Evolutionary conservation across 2,797 vertebrate species (phyloP), one percentile per base, ranked within the genome.

Genomic region (Neomorphus geoffroyi): DNA sequence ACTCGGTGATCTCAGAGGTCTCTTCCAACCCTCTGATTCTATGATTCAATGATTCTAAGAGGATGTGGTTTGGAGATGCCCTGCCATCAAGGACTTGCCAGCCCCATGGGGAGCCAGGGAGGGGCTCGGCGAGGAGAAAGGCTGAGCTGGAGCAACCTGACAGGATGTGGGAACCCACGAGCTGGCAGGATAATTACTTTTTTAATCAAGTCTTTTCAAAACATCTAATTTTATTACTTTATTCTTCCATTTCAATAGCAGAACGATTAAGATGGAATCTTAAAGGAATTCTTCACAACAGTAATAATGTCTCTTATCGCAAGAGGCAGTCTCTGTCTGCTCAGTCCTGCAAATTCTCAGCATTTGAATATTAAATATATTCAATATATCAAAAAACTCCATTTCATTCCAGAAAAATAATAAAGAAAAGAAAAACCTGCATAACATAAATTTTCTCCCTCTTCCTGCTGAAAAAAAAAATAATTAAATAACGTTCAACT

Each of bases 121-220:
- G 45, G n/a, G 46, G 9, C 53, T 64, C 1, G 0, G 32, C 0
- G 2, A 62, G 56, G 81, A 94, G 37, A 54, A 15, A 32, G 37
- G n/a, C 56, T 35, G 35, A 93, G 87, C 50, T 77, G 46, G 23
- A 91, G 74, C 80, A 77, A 50, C 71, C 51, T 23, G 46, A 48
- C 84, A 88, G 77, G 90, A 85, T 30, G 30, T 61, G 60, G 65
- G 53, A 74, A 92, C n/a, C 51, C 4, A 1, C 0, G 10, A 86
- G 92, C 80, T 80, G 48, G 77, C 35, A 50, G 87, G 73, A 90
- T 96, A 97, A 97, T 97, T 97, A 96, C 95, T 95, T 97, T 96
- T 96, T 97, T 97, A 97, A 97, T 97, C 97, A 97, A 96, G 95
- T 96, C 97, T 95, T 96, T 97, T 97, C 97, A 97, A 96, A 94